phyloP scores from a whole-genome alignment of 2,797 vertebrate genomes.

The Manis javanica region DNA sequence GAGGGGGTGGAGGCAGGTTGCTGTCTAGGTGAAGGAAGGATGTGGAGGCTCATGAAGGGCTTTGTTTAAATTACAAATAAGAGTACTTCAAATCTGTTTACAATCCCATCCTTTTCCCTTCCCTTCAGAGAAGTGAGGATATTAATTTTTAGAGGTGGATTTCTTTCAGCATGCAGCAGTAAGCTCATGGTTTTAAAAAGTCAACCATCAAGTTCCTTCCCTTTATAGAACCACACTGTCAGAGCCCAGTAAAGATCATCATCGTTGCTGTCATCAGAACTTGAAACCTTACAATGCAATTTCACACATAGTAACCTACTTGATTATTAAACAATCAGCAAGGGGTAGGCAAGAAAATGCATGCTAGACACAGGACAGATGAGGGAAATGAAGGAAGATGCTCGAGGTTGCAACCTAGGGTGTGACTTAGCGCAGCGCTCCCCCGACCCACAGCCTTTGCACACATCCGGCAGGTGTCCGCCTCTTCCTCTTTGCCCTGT shows the following conservation, averaged over 20 bases:
- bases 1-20: too few species aligned
- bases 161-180: background rate
- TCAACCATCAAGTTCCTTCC: background rate
- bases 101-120: background rate
- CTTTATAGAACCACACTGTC: background rate
- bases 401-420: background rate
- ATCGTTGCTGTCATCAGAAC: too few species aligned
- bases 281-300: background rate
- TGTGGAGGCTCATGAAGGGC: too few species aligned
- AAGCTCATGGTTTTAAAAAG: background rate
- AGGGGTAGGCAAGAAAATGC: background rate
- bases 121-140: background rate
- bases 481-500: background rate
- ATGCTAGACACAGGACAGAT: rapidly evolving
- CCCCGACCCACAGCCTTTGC: background rate
- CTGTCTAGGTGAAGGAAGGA: background rate
- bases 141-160: background rate
- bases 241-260: background rate
- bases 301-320: background rate
- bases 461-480: background rate
- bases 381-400: background rate
- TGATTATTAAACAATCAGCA: background rate
- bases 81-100: background rate
- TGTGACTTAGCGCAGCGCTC: rapidly evolving
- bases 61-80: background rate